Conservation (phyloP, 2,113 vertebrate genomes). For the Macquaria australasica region DNA sequence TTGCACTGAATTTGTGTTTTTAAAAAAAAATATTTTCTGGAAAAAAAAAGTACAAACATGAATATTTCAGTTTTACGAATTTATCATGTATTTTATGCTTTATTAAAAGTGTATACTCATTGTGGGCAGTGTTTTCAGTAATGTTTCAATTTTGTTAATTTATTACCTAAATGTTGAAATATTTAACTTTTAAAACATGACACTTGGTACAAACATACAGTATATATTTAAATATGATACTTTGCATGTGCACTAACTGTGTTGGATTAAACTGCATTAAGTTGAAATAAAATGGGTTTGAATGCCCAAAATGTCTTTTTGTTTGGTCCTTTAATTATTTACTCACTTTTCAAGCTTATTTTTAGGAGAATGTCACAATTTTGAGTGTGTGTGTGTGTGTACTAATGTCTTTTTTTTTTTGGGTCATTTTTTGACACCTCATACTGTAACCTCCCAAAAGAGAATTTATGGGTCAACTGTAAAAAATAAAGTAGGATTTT, state of each 20-base stretch:
- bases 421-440: too few relatives aligned
- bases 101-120: slow-evolving; percentile 74
- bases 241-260: slow-evolving; percentile 86
- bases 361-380: neutral
- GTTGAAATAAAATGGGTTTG: slow-evolving; percentile 83
- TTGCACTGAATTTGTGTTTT: slow-evolving; percentile 68
- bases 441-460: too few relatives aligned
- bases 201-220: slow-evolving; percentile 77
- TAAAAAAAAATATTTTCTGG: slow-evolving; percentile 59
- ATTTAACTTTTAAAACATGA: slow-evolving; percentile 75
- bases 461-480: too few relatives aligned
- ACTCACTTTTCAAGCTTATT: neutral
- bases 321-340: neutral
- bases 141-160: slow-evolving; percentile 70
- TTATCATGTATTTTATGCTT: slow-evolving; percentile 69
- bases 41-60: slow-evolving; percentile 49
- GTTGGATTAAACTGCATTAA: slow-evolving; percentile 82
- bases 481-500: too few relatives aligned
- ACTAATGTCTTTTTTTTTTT: neutral
- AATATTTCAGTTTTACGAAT: slow-evolving; percentile 55
- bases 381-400: neutral
- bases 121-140: slow-evolving; percentile 77
- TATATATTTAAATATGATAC: slow-evolving; percentile 80
- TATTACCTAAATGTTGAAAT: slow-evolving; percentile 77
- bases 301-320: slow-evolving; percentile 64